Base-by-base conservation (phyloP, 2,888 invertebrate species). In the Hyposoter dolosus region DNA sequence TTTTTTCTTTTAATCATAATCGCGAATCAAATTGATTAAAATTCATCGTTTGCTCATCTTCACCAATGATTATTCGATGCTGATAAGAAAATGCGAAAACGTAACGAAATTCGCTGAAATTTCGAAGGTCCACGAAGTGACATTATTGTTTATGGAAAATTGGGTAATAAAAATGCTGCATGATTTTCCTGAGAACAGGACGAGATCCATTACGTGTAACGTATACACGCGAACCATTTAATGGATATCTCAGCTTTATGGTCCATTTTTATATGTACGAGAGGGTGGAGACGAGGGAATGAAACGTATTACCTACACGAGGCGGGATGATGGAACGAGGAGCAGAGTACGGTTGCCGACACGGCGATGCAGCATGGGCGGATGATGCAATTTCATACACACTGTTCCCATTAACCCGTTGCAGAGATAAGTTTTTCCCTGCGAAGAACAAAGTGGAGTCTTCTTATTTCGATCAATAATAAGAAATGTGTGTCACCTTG, bases 201-300 rank as follows among this genome's bases (percentile, higher is more conserved):
- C 23, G 40, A 72, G 53, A 78, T 76, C 90, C 90, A 89, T 88
- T 87, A 87, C 88, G 88, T 45, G 45, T 28, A 12, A 28, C 89
- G 90, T 89, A 56, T 35, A 72, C 35, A 72, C 89, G 91, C 53
- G 17, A 89, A 87, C 88, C 88, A 86, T 88, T 88, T 88, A 86
- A 89, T 89, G 90, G 90, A 90, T 90, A 89, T 90, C 89, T 89
- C 90, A 88, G 88, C 84, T 89, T 91, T 91, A 91, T 56, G 66
- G 77, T 53, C 72, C 65, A 66, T 85, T 78, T 78, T 50, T 65
- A 56, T 17, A 17, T 17, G 50, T 23, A 28, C 35, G 23, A 60
- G 56, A 32, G 5, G 47, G 63, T 43, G 45, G 23, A 53, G 35
- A 63, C 40, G 66, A 43, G 66, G 43, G 50, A 19, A 53, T 17